Conservation (phyloP, 1,140 invertebrate species). For the Bombus terrestris region DNA sequence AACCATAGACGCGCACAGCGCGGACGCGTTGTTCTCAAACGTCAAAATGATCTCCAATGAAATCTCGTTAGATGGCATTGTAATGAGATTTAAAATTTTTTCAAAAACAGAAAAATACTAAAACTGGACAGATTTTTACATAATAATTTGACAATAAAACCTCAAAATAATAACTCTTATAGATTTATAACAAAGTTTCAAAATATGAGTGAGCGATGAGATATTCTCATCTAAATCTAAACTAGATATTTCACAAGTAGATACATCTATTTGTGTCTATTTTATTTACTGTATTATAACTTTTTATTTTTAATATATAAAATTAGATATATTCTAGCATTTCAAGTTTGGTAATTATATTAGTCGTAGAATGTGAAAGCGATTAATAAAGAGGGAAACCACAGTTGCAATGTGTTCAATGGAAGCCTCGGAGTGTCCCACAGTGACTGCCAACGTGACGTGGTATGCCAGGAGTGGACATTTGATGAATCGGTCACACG, state of each 20-base stretch:
- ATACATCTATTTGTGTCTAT: background rate
- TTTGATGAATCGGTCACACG: conserved; percentile 54
- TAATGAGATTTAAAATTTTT: conserved; percentile 12
- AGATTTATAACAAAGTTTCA: background rate
- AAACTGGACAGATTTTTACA: background rate
- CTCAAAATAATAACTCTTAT: background rate
- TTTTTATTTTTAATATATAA: background rate
- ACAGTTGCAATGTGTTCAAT: background rate
- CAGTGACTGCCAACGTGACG: conserved; percentile 66
- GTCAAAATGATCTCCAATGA: conserved; percentile 41
- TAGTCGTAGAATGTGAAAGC: background rate
- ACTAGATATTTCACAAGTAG: background rate
- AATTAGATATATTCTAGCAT: too few relatives aligned
- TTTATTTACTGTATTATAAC: background rate
- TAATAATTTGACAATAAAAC: background rate
- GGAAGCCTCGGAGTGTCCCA: background rate
- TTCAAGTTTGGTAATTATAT: background rate
- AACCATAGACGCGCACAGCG: conserved; percentile 52
- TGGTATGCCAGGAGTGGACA: conserved; percentile 72
- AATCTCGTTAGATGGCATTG: conserved; percentile 44
- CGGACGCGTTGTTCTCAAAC: conserved; percentile 48
- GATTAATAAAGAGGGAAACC: background rate
- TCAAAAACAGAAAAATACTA: background rate
- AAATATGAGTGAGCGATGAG: background rate
- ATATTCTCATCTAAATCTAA: too few relatives aligned